Evolutionary conservation across 1,140 invertebrate genomes (phyloP).

Genomic region (Vanessa tameamea): DNA sequence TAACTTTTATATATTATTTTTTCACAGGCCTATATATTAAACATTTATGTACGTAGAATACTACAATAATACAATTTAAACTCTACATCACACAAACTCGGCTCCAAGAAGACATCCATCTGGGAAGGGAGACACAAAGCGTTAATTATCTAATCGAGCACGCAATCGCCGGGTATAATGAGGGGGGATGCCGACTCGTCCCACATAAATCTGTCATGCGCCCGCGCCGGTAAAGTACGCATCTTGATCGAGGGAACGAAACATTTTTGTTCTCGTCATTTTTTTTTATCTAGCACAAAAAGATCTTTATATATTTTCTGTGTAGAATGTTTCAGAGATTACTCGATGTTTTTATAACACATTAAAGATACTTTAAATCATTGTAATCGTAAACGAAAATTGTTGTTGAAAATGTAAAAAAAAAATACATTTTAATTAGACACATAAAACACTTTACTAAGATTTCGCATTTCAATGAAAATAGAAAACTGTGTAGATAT

Average conservation of each 20-base stretch:
- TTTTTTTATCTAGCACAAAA: not conserved
- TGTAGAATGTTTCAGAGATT: too few relatives aligned
- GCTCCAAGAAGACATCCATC: not conserved
- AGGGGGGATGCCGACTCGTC: slow-evolving; percentile 7
- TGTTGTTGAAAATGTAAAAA: too few relatives aligned
- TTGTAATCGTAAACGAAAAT: too few relatives aligned
- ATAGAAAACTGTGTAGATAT: too few relatives aligned
- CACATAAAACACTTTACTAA: too few relatives aligned
- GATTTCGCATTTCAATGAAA: too few relatives aligned
- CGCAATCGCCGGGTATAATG: slow-evolving; percentile 29
- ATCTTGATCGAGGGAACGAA: slow-evolving; percentile 22
- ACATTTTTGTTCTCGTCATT: slow-evolving; percentile 2
- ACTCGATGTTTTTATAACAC: too few relatives aligned
- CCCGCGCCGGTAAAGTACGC: slow-evolving; percentile 25
- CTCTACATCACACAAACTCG: not conserved
- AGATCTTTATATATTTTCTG: not conserved
- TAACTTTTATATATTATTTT: too few relatives aligned
- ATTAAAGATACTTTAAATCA: too few relatives aligned
- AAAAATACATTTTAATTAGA: too few relatives aligned
- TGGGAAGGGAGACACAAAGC: not conserved
- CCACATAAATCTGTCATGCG: slow-evolving; percentile 32
- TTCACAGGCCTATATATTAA: too few relatives aligned
- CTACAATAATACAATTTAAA: not conserved
- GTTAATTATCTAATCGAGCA: slow-evolving; percentile 29
- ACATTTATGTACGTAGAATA: not conserved